These are phyloP conservation scores for Drosophila kanapiae DNA, from an alignment of 1,140 invertebrate genomes.

Conservation along the genomic window DNA sequence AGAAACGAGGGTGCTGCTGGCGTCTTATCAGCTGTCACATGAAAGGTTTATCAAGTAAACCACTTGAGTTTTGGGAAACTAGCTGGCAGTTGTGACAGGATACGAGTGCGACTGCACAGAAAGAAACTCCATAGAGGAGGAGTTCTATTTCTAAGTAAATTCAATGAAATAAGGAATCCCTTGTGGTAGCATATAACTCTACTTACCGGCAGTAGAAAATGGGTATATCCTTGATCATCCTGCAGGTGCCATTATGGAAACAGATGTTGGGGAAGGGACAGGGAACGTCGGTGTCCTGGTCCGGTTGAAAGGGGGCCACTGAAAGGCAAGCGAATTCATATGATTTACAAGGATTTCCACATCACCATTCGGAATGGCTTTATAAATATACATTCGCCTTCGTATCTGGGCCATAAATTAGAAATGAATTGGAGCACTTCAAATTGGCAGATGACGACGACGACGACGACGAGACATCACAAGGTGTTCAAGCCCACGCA, in stretches of 20 bases:
- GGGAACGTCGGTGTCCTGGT: constrained; percentile 57
- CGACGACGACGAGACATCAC: constrained; percentile 8
- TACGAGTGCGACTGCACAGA: constrained; percentile 1
- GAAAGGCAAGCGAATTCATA: constrained; percentile 27
- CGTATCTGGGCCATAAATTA: constrained; percentile 68
- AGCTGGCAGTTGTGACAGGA: constrained; percentile 34
- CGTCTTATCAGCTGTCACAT: constrained; percentile 73
- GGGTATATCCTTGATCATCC: constrained; percentile 91
- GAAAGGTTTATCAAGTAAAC: constrained; percentile 64
- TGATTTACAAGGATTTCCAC: constrained; percentile 34
- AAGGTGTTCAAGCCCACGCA: constrained; percentile 12
- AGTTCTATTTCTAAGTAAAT: background rate
- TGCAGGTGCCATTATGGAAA: constrained; percentile 93
- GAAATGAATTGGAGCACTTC: constrained; percentile 74
- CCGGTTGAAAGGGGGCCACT: constrained; percentile 53
- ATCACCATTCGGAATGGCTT: background rate
- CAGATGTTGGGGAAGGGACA: constrained; percentile 87
- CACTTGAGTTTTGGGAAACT: constrained; percentile 64
- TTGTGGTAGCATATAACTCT: constrained; percentile 2
- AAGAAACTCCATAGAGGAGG: constrained; percentile 12
- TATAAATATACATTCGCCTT: constrained; percentile 41
- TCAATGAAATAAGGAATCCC: background rate
- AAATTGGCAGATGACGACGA: constrained; percentile 24
- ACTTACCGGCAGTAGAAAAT: constrained; percentile 93
- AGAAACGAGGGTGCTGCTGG: constrained; percentile 17